phyloP scores from a whole-genome alignment of 2,797 vertebrate genomes.

The Phataginus tricuspis region DNA sequence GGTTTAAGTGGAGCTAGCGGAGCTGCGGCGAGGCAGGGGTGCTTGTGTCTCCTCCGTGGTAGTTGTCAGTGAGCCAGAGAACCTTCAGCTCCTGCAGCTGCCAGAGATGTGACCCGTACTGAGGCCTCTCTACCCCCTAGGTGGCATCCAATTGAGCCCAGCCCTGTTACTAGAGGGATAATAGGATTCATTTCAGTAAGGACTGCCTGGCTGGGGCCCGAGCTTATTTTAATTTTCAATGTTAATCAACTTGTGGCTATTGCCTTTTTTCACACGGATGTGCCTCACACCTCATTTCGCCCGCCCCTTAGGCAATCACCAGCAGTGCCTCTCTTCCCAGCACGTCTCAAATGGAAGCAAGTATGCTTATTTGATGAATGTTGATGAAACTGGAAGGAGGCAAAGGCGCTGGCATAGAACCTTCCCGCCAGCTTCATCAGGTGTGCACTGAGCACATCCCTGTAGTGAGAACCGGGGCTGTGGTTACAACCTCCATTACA shows the following conservation, averaged over 20 bases:
- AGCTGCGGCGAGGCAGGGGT: neutral
- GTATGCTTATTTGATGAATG: slow-evolving; percentile 78
- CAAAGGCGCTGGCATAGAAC: slow-evolving; percentile 16
- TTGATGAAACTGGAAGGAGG: slow-evolving; percentile 65
- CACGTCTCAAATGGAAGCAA: slow-evolving; percentile 69
- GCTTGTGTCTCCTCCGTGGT: slow-evolving; percentile 25
- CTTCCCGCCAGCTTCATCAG: slow-evolving; percentile 44
- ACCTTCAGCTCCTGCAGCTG: neutral
- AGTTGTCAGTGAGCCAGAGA: slow-evolving; percentile 38
- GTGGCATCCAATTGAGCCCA: slow-evolving; percentile 71
- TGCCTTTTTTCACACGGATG: slow-evolving; percentile 67
- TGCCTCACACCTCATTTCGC: slow-evolving; percentile 77
- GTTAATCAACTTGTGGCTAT: slow-evolving; percentile 80
- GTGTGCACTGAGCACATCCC: neutral
- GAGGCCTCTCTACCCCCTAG: slow-evolving; percentile 65
- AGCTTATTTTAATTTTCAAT: slow-evolving; percentile 80
- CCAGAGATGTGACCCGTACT: slow-evolving; percentile 68
- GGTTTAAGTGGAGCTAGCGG: neutral
- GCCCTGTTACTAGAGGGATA: slow-evolving; percentile 69
- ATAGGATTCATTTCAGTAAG: slow-evolving; percentile 77
- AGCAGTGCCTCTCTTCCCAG: slow-evolving; percentile 62
- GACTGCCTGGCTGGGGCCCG: slow-evolving; percentile 62
- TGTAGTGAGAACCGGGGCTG: neutral
- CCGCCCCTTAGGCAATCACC: slow-evolving; percentile 71
- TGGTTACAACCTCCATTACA: neutral